phyloP scores from a whole-genome alignment of 2,888 invertebrate genomes.

The Synanthedon formicaeformis region DNA sequence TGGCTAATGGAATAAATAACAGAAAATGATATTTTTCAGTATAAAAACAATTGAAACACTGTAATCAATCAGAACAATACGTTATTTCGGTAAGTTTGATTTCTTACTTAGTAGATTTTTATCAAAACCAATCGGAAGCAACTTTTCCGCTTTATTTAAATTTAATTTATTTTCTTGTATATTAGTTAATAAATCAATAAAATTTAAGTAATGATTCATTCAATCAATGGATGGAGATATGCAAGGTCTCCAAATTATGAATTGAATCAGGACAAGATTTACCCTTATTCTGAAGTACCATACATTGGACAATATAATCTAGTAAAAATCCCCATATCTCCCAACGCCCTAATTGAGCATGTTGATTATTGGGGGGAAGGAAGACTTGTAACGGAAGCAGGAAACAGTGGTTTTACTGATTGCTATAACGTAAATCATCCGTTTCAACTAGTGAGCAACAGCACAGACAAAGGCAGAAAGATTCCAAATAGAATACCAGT shows the following conservation, averaged over 20 bases:
- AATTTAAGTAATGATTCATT: not conserved
- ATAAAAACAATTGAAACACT: too few relatives aligned
- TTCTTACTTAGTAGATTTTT: too few relatives aligned
- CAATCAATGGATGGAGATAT: not conserved
- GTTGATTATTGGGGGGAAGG: slow-evolving; percentile 42
- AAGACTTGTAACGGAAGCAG: slow-evolving; percentile 11
- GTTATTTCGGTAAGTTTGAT: too few relatives aligned
- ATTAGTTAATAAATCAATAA: too few relatives aligned
- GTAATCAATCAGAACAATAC: too few relatives aligned
- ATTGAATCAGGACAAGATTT: slow-evolving; percentile 19
- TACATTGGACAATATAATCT: slow-evolving; percentile 27
- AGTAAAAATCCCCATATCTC: slow-evolving; percentile 18
- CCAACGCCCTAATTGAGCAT: slow-evolving; percentile 16
- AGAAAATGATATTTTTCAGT: too few relatives aligned
- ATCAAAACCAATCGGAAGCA: too few relatives aligned
- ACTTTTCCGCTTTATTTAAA: too few relatives aligned
- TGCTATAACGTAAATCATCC: slow-evolving; percentile 33
- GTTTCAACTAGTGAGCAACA: slow-evolving; percentile 28
- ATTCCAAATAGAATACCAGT: slow-evolving; percentile 36
- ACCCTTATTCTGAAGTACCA: slow-evolving; percentile 33
- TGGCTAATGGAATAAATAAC: too few relatives aligned
- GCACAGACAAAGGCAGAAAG: slow-evolving; percentile 21
- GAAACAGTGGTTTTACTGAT: slow-evolving; percentile 21
- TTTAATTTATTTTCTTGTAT: too few relatives aligned
- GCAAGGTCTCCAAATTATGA: not conserved